Evolutionary conservation across 2,888 invertebrate genomes (phyloP), one percentile per base, ranked within the genome.

Genomic region (Pantelozetes paolii): DNA sequence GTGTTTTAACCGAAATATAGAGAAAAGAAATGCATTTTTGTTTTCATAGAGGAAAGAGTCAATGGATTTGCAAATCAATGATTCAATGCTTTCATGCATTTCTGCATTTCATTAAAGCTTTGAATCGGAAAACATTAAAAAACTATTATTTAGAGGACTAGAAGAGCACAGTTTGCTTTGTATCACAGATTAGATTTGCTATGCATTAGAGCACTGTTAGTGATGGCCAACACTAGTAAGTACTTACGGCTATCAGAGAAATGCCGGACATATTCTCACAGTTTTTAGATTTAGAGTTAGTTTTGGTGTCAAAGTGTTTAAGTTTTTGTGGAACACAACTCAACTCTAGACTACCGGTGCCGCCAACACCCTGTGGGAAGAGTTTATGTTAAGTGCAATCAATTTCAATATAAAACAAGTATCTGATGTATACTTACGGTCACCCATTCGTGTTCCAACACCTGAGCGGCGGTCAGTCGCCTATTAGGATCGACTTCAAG

Each of bases 381-480:
- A 32, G n/a, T n/a, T n/a, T n/a, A n/a, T n/a, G n/a, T n/a, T n/a
- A n/a, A n/a, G n/a, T n/a, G n/a, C 74, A 50, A 71, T 71, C 23
- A 48, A 26, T 20, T 15, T 13, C 15, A 50, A 32, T 54, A 71
- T 11, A 30, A 18, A 30, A 18, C 0, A 32, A 15, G 6, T 20
- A 50, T 30, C 5, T 9, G 48, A n/a, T 15, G 15, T 15, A 48
- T 0, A 11, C 76, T 74, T 73, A 76, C 78, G 32, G 70, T 71
- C 54, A 83, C 80, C 95, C 95, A 96, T 54, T 90, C 91, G 83
- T 95, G 94, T 81, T 92, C 91, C 28, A 95, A 86, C 75, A 95
- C 92, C 81, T 95, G 93, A 81, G 91, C 91, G n/a, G 94, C 94
- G 69, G 91, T 90, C 82, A 92, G 91, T 79, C 98, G 87, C 76